Base-by-base conservation (phyloP, 2,797 vertebrate genomes). In the Catamblyrhynchus diadema region DNA sequence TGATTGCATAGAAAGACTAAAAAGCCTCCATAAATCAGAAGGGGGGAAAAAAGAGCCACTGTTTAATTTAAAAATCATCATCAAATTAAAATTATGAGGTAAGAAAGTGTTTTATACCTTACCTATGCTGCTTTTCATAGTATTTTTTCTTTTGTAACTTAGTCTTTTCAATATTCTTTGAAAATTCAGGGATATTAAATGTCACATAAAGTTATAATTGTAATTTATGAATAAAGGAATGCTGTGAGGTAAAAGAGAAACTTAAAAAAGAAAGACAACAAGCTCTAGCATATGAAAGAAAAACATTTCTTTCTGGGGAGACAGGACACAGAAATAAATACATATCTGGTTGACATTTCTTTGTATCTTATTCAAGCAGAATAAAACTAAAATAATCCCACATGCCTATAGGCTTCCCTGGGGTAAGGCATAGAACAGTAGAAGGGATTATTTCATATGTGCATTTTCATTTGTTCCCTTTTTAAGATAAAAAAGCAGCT, bases 361-460 rank as follows among this genome's bases (percentile, higher is more conserved):
- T 86, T 85, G 32, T 92, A 42, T 82, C 50, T 82, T 67, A 73
- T 75, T 96, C 70, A 93, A 88, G 57, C 48, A 92, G 82, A 95
- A 80, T 70, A 85, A 84, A 90, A 67, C 61, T 80, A 92, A 95
- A 94, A 96, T 94, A 64, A 84, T 90, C 83, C 67, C 51, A 48
- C 25, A 67, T 45, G 74, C 78, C 88, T 72, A 70, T 33, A 77
- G 84, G 86, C 88, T 92, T 23, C 28, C 71, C 60, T 48, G 14
- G 7, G 45, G 18, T 51, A 81, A 88, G 30, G 24, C 41, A 64
- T 0, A 73, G 30, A 92, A 88, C 35, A 47, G 41, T 62, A 72
- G 59, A 88, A 75, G 13, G n/a, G 47, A 61, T 90, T 90, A 88
- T 80, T 92, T 88, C 14, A 45, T 54, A 62, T 60, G 30, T 81